Evolutionary conservation across 2,888 invertebrate genomes (phyloP).

Genomic region (Synanthedon vespiformis): DNA sequence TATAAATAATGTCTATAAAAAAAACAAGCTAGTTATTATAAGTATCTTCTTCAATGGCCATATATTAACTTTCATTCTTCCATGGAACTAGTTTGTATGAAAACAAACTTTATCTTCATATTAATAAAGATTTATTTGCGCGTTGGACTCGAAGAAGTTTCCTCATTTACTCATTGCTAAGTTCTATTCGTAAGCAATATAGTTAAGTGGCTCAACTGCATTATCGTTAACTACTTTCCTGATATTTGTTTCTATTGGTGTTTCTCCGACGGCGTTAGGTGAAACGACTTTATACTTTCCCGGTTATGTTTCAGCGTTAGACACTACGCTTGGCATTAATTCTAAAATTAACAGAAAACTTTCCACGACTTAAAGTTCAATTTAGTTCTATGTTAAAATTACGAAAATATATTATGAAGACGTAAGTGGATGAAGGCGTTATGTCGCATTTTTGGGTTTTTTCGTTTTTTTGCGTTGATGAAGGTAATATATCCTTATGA

Average conservation of each 20-base stretch:
- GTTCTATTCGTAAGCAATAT: conserved; percentile 20
- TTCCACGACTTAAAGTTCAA: too few species aligned
- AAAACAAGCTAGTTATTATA: too few species aligned
- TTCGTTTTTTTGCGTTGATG: too few species aligned
- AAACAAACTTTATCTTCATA: conserved; percentile 1
- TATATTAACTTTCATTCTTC: too few species aligned
- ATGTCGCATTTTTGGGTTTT: too few species aligned
- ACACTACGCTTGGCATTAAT: conserved; percentile 1
- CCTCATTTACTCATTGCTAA: conserved; percentile 7
- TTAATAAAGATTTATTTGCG: background rate
- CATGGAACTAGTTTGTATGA: background rate
- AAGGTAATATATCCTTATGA: too few species aligned
- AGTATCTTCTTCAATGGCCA: too few species aligned
- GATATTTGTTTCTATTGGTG: conserved; percentile 51
- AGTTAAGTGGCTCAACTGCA: conserved; percentile 36
- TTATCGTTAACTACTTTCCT: conserved; percentile 25
- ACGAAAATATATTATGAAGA: too few species aligned
- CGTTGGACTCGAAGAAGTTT: background rate
- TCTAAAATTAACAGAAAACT: too few species aligned
- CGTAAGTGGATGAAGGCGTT: too few species aligned
- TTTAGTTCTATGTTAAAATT: too few species aligned
- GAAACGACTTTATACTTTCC: conserved; percentile 10
- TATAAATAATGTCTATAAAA: too few species aligned
- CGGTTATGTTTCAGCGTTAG: conserved; percentile 16
- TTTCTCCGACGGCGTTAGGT: conserved; percentile 19